These are phyloP conservation scores for Fringilla coelebs DNA, from an alignment of 2,797 vertebrate genomes.

Conservation along the genomic window DNA sequence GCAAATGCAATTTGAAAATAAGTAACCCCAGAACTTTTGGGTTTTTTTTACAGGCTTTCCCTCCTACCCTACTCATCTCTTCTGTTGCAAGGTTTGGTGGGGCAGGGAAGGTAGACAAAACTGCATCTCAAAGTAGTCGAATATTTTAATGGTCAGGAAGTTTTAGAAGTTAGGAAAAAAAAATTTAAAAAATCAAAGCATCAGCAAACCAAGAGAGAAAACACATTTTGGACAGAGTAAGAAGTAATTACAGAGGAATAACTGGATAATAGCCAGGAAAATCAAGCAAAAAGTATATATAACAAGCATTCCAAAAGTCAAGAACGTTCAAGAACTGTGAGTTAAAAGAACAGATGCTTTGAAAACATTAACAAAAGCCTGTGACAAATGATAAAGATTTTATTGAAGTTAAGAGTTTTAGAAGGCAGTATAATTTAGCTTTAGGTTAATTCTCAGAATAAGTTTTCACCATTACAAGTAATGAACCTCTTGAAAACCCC, in stretches of 20 bases:
- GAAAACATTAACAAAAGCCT: background rate
- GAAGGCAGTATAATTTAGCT: background rate
- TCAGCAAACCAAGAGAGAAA: background rate
- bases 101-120: background rate
- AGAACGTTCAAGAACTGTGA: background rate
- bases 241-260: background rate
- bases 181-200: background rate
- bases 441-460: background rate
- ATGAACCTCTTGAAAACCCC: background rate
- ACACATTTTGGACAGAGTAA: background rate
- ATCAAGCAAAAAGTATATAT: background rate
- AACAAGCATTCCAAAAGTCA: background rate
- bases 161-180: background rate
- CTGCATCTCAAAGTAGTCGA: background rate
- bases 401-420: background rate
- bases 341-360: background rate
- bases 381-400: background rate
- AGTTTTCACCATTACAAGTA: background rate
- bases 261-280: background rate
- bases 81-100: background rate
- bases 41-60: background rate
- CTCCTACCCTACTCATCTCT: background rate
- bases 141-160: background rate
- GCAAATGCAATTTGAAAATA: background rate
- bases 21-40: background rate